phyloP scores from a whole-genome alignment of 2,797 vertebrate genomes.

The Eutrigla gurnardus region DNA sequence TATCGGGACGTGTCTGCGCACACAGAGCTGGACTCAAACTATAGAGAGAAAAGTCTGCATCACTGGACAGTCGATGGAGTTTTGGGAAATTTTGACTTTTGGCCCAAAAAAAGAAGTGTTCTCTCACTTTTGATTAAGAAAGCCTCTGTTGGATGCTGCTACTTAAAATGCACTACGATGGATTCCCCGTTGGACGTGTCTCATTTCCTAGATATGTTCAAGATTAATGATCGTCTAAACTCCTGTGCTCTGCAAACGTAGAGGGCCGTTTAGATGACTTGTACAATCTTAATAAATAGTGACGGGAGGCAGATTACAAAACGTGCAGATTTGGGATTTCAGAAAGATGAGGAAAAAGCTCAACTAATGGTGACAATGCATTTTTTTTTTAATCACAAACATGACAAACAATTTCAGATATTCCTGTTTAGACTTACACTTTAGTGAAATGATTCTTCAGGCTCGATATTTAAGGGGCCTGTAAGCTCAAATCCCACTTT shows the following conservation, averaged over 20 bases:
- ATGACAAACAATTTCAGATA: background rate
- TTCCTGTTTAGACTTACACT: background rate
- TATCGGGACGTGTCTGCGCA: background rate
- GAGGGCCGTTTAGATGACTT: conserved; percentile 23
- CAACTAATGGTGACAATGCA: background rate
- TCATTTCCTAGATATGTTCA: conserved; percentile 46
- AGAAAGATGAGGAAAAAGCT: background rate
- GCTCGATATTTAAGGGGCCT: background rate
- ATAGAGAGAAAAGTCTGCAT: background rate
- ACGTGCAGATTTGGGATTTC: background rate
- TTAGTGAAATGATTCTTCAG: background rate
- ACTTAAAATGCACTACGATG: conserved; percentile 5
- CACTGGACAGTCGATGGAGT: background rate
- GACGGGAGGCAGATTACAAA: background rate
- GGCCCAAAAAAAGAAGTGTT: conserved; percentile 1
- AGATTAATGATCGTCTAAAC: conserved; percentile 39
- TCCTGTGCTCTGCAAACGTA: conserved; percentile 16
- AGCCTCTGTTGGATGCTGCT: conserved; percentile 1
- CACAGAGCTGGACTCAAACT: conserved; percentile 10
- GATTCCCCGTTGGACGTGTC: background rate
- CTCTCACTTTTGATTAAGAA: conserved; percentile 28
- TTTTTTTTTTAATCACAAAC: background rate
- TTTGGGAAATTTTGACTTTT: conserved; percentile 20
- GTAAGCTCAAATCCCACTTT: background rate
- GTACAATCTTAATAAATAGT: conserved; percentile 12